A percentile compares a stretch with the other conserved stretches of the same genome.
These are phyloP conservation scores for Cyprinella venusta DNA, from an alignment of 2,797 vertebrate species.

Conservation along the genomic window DNA sequence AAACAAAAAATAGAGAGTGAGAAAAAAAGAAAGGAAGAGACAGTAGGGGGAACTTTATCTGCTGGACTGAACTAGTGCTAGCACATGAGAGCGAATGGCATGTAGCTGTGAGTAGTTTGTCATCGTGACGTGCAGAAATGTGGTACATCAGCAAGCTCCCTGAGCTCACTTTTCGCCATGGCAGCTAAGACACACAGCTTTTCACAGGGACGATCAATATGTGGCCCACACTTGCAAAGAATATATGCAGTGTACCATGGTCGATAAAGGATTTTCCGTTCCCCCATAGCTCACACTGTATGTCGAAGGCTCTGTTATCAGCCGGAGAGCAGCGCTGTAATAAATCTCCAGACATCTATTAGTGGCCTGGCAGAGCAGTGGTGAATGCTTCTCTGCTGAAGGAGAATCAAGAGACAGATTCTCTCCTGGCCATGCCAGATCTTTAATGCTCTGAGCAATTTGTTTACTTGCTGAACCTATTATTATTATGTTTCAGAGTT, in stretches of 20 bases:
- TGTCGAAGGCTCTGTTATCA: conserved; percentile 41
- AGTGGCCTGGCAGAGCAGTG: conserved; percentile 21
- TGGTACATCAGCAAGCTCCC: conserved; percentile 40
- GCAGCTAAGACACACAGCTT: conserved; percentile 31
- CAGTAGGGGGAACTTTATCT: neutral
- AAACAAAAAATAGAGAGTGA: neutral
- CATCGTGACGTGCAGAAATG: conserved; percentile 51
- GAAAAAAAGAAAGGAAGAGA: neutral
- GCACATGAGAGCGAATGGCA: conserved; percentile 9
- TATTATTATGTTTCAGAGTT: neutral
- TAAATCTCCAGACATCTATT: conserved; percentile 29
- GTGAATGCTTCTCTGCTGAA: conserved; percentile 15
- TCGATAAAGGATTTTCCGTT: conserved; percentile 38
- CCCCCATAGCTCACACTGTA: conserved; percentile 12
- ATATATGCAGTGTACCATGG: conserved; percentile 16
- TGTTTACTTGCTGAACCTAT: neutral
- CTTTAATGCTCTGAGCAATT: conserved; percentile 1
- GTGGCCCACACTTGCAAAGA: conserved; percentile 45
- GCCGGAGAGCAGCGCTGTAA: conserved; percentile 29
- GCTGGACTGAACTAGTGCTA: conserved; percentile 2
- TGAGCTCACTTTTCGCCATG: conserved; percentile 29
- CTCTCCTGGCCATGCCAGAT: conserved; percentile 18
- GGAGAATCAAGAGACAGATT: conserved; percentile 1
- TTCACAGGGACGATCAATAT: conserved; percentile 52
- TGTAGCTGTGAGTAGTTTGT: conserved; percentile 48